Conservation (phyloP, 2,797 vertebrate species). For the Coccyzus lansbergi region DNA sequence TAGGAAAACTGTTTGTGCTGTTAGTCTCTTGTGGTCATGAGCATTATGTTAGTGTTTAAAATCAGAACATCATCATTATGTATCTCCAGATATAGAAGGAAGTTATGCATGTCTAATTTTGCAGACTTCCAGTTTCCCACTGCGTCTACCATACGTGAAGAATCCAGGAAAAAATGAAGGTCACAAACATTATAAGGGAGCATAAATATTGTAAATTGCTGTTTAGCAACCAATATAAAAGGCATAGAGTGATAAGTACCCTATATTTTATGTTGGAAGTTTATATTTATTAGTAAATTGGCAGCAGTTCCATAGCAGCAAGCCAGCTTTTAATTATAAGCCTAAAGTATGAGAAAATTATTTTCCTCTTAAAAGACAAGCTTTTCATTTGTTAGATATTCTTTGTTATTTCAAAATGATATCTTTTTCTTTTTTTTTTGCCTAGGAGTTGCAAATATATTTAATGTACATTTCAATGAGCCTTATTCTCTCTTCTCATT, state of each 20-base stretch:
- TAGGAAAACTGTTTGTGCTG: not conserved
- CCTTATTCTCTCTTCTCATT: accelerated
- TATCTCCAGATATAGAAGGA: not conserved
- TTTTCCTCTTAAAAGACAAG: not conserved
- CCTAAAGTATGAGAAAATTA: not conserved
- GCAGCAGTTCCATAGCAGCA: not conserved
- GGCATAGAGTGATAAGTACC: not conserved
- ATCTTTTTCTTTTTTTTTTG: not conserved
- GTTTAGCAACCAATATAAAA: not conserved
- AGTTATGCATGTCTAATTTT: not conserved
- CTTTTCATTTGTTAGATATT: not conserved
- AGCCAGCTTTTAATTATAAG: not conserved
- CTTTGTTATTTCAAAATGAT: not conserved
- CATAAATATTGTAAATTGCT: constrained; percentile 25
- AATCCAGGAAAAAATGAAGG: not conserved
- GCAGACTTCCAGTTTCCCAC: not conserved
- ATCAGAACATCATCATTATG: not conserved
- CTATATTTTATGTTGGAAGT: not conserved
- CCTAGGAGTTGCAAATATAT: not conserved
- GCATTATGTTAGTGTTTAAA: constrained; percentile 15
- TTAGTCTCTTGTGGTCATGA: not conserved
- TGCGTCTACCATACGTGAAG: constrained; percentile 4
- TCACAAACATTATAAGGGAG: not conserved
- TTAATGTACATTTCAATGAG: not conserved
- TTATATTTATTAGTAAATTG: not conserved